Evolutionary conservation across 2,797 vertebrate genomes (phyloP).

Genomic region (Miichthys miiuy): DNA sequence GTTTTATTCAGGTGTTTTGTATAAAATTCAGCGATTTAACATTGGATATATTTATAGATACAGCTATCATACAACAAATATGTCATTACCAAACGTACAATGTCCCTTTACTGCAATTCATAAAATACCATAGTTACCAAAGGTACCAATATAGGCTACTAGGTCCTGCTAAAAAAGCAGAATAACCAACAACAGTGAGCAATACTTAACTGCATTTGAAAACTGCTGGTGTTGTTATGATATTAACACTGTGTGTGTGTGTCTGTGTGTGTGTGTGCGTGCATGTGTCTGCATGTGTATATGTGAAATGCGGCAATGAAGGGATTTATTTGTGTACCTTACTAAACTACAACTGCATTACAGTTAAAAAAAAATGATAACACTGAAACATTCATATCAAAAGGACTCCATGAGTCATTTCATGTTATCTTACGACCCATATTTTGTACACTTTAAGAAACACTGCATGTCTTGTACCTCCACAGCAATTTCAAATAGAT

Average conservation of each 20-base stretch:
- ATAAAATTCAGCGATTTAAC: constrained; percentile 83
- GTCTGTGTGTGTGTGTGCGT: constrained; percentile 11
- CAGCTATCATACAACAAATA: constrained; percentile 86
- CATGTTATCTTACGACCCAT: constrained; percentile 70
- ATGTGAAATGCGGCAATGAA: constrained; percentile 67
- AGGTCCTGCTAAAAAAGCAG: constrained; percentile 79
- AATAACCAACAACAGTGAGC: constrained; percentile 75
- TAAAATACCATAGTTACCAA: constrained; percentile 85
- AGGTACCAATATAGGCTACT: constrained; percentile 84
- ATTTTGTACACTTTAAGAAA: constrained; percentile 81
- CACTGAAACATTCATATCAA: constrained; percentile 83
- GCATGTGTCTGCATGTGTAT: constrained; percentile 8
- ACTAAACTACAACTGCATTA: constrained; percentile 83
- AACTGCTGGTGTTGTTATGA: constrained; percentile 80
- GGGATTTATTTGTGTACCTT: constrained; percentile 82
- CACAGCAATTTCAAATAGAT: constrained; percentile 72
- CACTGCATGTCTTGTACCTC: constrained; percentile 81
- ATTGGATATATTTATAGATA: constrained; percentile 85
- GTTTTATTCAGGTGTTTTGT: constrained; percentile 81
- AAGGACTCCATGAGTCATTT: constrained; percentile 71
- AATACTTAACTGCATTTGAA: constrained; percentile 72
- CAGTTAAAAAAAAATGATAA: constrained; percentile 64
- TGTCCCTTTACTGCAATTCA: constrained; percentile 81
- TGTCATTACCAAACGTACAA: constrained; percentile 83
- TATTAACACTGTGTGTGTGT: constrained; percentile 70